These are phyloP conservation scores for Rhopalosiphum maidis DNA, from an alignment of 1,140 invertebrate species.

Conservation along the genomic window DNA sequence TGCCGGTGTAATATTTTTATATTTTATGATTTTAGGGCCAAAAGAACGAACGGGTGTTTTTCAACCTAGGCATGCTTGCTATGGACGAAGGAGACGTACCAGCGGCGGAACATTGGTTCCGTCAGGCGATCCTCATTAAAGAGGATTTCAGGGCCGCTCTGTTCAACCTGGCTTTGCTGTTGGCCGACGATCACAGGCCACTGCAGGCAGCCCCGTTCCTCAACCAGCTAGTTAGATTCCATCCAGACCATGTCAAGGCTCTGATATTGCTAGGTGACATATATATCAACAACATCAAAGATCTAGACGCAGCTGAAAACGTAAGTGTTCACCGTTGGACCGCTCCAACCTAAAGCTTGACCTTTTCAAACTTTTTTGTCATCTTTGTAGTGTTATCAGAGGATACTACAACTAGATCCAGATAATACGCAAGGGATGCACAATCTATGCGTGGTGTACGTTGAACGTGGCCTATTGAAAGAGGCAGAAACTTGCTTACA, in stretches of 20 bases:
- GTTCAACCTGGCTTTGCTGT: constrained; percentile 90
- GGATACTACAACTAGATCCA: constrained; percentile 86
- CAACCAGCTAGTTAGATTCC: constrained; percentile 87
- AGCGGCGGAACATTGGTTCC: constrained; percentile 89
- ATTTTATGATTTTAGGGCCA: constrained; percentile 65
- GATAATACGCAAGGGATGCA: constrained; percentile 93
- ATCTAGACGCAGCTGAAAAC: constrained; percentile 89
- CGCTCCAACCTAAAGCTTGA: background rate
- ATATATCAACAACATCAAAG: constrained; percentile 95
- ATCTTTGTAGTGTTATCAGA: constrained; percentile 80
- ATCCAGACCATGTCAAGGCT: constrained; percentile 94
- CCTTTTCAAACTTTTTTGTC: background rate
- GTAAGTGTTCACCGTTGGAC: constrained; percentile 66
- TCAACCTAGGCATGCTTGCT: constrained; percentile 94
- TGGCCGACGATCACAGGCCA: constrained; percentile 86
- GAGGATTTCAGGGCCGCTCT: constrained; percentile 89
- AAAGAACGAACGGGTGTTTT: constrained; percentile 88
- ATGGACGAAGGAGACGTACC: constrained; percentile 91
- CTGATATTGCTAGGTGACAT: constrained; percentile 94
- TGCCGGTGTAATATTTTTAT: background rate
- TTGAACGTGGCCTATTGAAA: constrained; percentile 85
- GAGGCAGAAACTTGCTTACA: constrained; percentile 84
- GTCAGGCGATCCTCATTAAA: constrained; percentile 83
- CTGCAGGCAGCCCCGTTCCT: constrained; percentile 92
- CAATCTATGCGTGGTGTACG: constrained; percentile 94